Base-by-base conservation (phyloP, 2,113 vertebrate genomes). In the Elaphurus davidianus region DNA sequence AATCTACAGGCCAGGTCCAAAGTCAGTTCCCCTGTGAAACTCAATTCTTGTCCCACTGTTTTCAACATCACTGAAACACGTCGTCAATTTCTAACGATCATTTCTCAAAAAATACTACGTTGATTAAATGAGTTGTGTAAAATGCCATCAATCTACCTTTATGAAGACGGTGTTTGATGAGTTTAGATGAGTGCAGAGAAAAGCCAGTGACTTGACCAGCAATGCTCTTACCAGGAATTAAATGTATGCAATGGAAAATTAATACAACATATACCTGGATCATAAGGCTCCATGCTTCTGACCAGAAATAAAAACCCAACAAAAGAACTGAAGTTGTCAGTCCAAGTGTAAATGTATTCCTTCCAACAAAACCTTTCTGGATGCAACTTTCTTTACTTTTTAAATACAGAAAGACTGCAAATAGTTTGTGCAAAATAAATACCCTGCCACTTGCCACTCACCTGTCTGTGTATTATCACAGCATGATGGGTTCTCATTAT, bases 401-500 rank as follows among this genome's bases (percentile, higher is more conserved):
- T 90, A 90, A 97, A 92, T 95, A 93, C 55, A 96, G 43, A 92
- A 82, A 97, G 97, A 98, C 98, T 90, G 98, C 92, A 97, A 98
- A 98, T 81, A 96, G 27, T 97, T 98, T 99, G 99, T 99, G 99
- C 98, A 99, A 99, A 99, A 98, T 98, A 98, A 98, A 97, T 98
- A 96, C 91, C 90, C 98, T 71, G 45, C 90, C 83, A 96, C 92
- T 90, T 96, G 97, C 98, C 98, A 23, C 93, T 97, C 98, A 45
- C 52, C 94, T 94, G 30, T 97, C 64, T 21, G 7, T 87, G 64
- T 97, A 94, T 96, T 36, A 92, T 97, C 25, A 40, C 57, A 97
- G 97, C 93, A 90, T 33, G 2, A 90, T 88, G 27, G 86, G 93
- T 94, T 94, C 84, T 98, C 96, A 84, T 96, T 94, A 89, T 96